Conservation (phyloP, 2,888 invertebrate species). For the Oscheius sp. region DNA sequence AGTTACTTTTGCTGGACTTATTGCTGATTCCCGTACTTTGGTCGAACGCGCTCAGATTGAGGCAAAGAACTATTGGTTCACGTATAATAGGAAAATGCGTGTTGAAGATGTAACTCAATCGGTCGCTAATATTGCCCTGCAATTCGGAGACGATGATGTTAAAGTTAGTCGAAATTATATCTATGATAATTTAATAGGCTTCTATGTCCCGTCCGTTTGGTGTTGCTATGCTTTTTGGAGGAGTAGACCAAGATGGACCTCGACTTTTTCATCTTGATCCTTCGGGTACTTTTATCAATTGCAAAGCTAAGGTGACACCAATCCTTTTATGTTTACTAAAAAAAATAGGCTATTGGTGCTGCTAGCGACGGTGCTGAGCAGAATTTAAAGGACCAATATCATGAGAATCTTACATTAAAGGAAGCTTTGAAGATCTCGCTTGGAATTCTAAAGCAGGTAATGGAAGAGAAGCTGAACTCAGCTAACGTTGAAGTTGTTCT, state of each 20-base stretch:
- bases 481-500: slow-evolving; percentile 87
- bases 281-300: slow-evolving; percentile 86
- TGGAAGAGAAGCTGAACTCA: slow-evolving; percentile 97
- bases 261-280: slow-evolving; percentile 88
- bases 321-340: not conserved
- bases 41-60: slow-evolving; percentile 94
- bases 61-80: slow-evolving; percentile 75
- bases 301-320: slow-evolving; percentile 82
- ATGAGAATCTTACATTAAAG: slow-evolving; percentile 85
- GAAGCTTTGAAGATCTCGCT: slow-evolving; percentile 91
- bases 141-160: slow-evolving; percentile 97
- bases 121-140: slow-evolving; percentile 97
- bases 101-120: slow-evolving; percentile 98
- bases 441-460: slow-evolving; percentile 95
- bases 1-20: slow-evolving; percentile 78
- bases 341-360: slow-evolving; percentile 87
- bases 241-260: slow-evolving; percentile 86
- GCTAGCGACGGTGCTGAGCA: slow-evolving; percentile 99
- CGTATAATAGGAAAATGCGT: slow-evolving; percentile 68
- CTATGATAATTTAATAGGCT: slow-evolving; percentile 57
- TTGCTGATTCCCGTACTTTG: slow-evolving; percentile 94
- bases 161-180: slow-evolving; percentile 74
- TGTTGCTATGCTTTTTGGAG: slow-evolving; percentile 95
- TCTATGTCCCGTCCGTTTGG: slow-evolving; percentile 92
- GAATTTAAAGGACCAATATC: slow-evolving; percentile 81